These are phyloP conservation scores for Schizaphis graminum DNA, from an alignment of 2,888 invertebrate genomes.

Conservation along the genomic window DNA sequence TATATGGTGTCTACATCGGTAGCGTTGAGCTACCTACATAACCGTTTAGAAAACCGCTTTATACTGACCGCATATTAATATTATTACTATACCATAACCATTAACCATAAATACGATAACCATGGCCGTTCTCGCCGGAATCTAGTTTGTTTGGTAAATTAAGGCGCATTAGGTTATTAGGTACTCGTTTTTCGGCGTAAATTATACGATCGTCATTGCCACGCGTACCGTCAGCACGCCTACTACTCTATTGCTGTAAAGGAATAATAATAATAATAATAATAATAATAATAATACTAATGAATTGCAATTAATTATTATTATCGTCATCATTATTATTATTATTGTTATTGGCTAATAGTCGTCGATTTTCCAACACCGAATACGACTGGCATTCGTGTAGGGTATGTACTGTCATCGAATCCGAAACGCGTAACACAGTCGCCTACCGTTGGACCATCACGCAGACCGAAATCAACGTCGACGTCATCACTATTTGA, in stretches of 20 bases:
- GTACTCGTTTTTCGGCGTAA: not conserved
- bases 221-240: not conserved
- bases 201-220: not conserved
- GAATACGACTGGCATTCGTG: not conserved
- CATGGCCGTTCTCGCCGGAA: not conserved
- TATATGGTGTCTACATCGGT: not conserved
- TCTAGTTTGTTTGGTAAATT: not conserved
- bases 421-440: not conserved
- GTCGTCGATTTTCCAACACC: not conserved
- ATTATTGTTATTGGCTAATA: not conserved
- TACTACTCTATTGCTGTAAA: too few species aligned
- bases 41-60: not conserved
- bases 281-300: not conserved
- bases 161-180: not conserved
- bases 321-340: not conserved
- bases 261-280: not conserved
- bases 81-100: not conserved
- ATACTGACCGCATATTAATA: conserved; percentile 5
- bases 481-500: not conserved
- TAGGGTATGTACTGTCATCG: not conserved
- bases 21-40: not conserved
- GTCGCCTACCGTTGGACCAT: not conserved
- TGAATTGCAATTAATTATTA: not conserved
- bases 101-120: not conserved
- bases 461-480: not conserved